A percentile compares a stretch with the other conserved stretches of the same genome.
Conservation (phyloP, 1,140 invertebrate genomes). For the Nephotettix cincticeps region DNA sequence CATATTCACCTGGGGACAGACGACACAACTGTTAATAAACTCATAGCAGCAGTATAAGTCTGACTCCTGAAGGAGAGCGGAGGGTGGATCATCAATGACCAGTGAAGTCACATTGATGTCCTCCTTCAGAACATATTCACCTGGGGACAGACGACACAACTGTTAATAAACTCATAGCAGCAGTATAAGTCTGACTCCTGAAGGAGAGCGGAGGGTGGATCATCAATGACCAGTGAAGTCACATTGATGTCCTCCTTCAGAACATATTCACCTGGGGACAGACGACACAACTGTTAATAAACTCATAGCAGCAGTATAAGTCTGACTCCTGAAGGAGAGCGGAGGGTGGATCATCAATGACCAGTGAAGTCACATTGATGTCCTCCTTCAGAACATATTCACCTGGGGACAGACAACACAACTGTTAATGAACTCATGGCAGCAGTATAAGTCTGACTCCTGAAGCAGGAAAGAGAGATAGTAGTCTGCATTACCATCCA, state of each 20-base stretch:
- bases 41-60: no score
- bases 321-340: slow-evolving; percentile 29
- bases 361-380: neutral
- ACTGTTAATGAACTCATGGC: no score
- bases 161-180: no score
- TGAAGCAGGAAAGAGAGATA: slow-evolving; percentile 29
- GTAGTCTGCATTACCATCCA: no score
- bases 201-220: slow-evolving; percentile 29
- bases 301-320: no score
- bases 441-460: slow-evolving; percentile 48
- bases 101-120: slow-evolving; percentile 38
- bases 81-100: slow-evolving; percentile 20
- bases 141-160: slow-evolving; percentile 47
- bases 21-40: no score
- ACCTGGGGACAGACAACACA: slow-evolving; percentile 49
- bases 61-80: slow-evolving; percentile 29
- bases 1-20: slow-evolving; percentile 61
- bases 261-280: slow-evolving; percentile 59
- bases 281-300: no score
- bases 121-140: slow-evolving; percentile 61
- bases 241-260: slow-evolving; percentile 50
- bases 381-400: slow-evolving; percentile 61
- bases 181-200: slow-evolving; percentile 47
- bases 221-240: neutral
- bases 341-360: slow-evolving; percentile 25